These are phyloP conservation scores for Karalla daura DNA, from an alignment of 2,797 vertebrate genomes.

Conservation along the genomic window DNA sequence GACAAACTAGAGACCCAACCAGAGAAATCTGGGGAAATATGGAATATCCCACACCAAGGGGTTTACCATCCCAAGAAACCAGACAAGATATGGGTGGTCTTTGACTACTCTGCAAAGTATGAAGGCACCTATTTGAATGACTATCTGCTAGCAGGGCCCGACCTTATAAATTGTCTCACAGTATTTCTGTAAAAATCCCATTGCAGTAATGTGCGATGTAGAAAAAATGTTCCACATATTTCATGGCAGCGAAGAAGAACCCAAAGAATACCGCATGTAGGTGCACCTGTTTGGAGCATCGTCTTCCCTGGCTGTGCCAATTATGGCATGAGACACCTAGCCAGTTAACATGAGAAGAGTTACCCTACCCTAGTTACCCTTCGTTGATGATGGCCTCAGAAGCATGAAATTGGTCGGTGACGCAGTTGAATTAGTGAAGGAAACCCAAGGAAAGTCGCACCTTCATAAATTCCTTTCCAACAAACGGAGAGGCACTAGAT, in stretches of 20 bases:
- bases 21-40: background rate
- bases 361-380: background rate
- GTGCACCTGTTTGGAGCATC: background rate
- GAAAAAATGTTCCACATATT: background rate
- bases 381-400: background rate
- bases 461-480: conserved; percentile 7
- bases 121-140: background rate
- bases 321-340: background rate
- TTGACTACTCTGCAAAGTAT: background rate
- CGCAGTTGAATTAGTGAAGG: background rate
- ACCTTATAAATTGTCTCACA: background rate
- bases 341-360: background rate
- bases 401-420: background rate
- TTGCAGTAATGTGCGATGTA: background rate
- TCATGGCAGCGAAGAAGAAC: background rate
- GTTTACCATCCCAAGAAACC: background rate
- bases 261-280: background rate
- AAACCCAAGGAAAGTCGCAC: background rate
- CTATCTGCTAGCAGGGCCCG: background rate
- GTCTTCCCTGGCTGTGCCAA: background rate
- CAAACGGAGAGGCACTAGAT: too few species aligned
- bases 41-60: background rate
- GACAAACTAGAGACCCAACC: background rate
- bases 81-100: background rate
- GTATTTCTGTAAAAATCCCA: background rate